These are phyloP conservation scores for Cricetomys ansorgei DNA, from an alignment of 2,113 vertebrate species.

Conservation along the genomic window DNA sequence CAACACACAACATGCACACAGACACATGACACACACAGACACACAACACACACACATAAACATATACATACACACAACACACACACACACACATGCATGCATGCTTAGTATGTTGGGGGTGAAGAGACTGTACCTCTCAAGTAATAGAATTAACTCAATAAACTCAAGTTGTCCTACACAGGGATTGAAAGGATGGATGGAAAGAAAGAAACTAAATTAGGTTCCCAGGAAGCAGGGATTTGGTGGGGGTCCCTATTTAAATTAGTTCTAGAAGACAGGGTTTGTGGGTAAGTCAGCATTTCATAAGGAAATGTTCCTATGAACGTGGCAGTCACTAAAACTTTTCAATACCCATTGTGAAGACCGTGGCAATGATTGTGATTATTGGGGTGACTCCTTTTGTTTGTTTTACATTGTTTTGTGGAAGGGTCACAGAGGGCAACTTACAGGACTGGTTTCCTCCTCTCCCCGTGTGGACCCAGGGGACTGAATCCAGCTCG, in stretches of 20 bases:
- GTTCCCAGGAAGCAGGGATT: background rate
- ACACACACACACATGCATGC: accelerated
- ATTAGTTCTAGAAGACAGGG: background rate
- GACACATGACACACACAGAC: accelerated
- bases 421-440: background rate
- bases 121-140: background rate
- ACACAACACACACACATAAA: accelerated
- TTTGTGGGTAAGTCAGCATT: background rate
- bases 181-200: background rate
- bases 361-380: background rate
- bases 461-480: background rate
- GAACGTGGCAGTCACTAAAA: background rate
- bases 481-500: background rate
- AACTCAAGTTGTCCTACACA: background rate
- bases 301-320: background rate
- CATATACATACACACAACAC: too few species aligned
- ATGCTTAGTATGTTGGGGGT: background rate
- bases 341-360: background rate
- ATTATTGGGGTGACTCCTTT: background rate
- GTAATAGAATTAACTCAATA: background rate
- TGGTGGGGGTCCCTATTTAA: background rate
- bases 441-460: too few species aligned
- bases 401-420: background rate
- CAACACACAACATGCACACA: background rate
- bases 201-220: background rate